Conservation (phyloP, 2,113 vertebrate genomes). For the Struthidea cinerea region DNA sequence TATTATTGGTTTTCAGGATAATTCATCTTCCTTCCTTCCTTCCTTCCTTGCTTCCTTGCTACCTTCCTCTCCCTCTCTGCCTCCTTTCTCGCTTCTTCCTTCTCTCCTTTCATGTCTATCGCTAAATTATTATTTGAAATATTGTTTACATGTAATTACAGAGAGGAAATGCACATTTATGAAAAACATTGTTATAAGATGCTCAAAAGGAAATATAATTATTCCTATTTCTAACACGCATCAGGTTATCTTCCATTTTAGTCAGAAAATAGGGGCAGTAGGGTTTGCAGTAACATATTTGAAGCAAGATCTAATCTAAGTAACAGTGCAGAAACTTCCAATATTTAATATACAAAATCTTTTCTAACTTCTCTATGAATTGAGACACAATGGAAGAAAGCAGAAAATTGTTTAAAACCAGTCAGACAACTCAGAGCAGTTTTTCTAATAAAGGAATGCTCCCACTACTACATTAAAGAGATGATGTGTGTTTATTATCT, state of each 20-base stretch:
- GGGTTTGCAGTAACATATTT: background rate
- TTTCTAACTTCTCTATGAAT: background rate
- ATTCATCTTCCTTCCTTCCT: no score
- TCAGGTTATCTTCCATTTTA: background rate
- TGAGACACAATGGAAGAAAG: background rate
- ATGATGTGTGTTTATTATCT: background rate
- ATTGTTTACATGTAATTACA: background rate
- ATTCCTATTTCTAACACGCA: background rate
- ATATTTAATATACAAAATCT: background rate
- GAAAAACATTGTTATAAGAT: background rate
- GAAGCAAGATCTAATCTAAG: background rate
- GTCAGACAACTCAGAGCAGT: background rate
- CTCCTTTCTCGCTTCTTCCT: no score
- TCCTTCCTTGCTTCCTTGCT: no score
- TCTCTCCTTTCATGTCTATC: background rate
- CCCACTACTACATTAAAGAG: background rate
- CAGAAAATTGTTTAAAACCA: background rate
- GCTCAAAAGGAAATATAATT: background rate
- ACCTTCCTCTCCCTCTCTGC: no score
- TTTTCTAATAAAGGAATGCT: background rate
- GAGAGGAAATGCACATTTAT: fast-evolving
- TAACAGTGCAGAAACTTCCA: background rate
- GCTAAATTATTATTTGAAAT: background rate
- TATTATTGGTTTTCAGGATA: background rate
- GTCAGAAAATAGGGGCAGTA: background rate